Conservation (phyloP, 2,888 invertebrate species). For the Syrista parreyssii region DNA sequence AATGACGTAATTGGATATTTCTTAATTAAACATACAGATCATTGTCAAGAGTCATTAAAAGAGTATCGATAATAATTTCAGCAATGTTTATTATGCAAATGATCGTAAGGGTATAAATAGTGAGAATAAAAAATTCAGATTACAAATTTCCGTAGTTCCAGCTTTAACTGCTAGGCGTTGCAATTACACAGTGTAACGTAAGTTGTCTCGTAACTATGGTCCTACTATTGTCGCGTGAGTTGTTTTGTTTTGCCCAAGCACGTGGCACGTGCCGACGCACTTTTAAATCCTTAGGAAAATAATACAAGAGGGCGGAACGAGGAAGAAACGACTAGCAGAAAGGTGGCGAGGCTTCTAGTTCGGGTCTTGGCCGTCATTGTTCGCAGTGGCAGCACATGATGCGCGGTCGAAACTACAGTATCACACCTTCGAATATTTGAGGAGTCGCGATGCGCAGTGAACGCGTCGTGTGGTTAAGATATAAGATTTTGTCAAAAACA, state of each 20-base stretch:
- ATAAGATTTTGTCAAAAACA: not conserved
- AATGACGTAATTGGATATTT: not conserved
- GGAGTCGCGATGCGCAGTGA: not conserved
- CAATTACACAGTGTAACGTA: not conserved
- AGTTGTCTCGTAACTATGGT: not conserved
- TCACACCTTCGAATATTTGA: not conserved
- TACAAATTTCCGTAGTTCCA: not conserved
- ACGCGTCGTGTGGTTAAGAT: not conserved
- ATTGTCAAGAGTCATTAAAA: not conserved
- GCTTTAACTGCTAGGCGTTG: not conserved
- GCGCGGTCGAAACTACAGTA: not conserved
- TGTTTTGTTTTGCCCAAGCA: not conserved
- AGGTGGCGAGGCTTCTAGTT: constrained; percentile 23
- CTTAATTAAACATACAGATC: not conserved
- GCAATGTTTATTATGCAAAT: not conserved
- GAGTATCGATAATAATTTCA: too few species aligned
- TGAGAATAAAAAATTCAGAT: not conserved
- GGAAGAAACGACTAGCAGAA: not conserved
- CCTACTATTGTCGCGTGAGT: not conserved
- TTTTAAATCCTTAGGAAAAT: not conserved
- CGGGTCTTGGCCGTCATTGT: constrained; percentile 44
- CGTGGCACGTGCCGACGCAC: not conserved
- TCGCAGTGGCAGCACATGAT: constrained; percentile 45
- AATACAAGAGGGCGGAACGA: not conserved
- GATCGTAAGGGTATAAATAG: not conserved